phyloP scores from a whole-genome alignment of 2,888 invertebrate genomes.

The Cryptocephalus primarius region DNA sequence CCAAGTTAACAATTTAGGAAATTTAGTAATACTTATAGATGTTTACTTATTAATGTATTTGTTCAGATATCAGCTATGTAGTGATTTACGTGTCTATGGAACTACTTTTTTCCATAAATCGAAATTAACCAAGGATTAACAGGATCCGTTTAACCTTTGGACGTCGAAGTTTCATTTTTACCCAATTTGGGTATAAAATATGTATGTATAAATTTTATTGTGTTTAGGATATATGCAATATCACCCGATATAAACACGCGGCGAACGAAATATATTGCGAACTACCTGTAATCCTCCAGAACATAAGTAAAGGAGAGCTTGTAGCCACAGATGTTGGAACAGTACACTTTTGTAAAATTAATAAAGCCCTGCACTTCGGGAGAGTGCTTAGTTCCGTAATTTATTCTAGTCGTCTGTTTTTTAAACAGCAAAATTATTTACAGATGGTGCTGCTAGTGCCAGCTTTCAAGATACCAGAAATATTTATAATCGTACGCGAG shows the following conservation, averaged over 20 bases:
- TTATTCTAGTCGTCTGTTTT: constrained; percentile 15
- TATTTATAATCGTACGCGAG: background rate
- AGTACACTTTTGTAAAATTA: constrained; percentile 17
- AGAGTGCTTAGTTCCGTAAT: constrained; percentile 14
- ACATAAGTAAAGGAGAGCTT: constrained; percentile 1
- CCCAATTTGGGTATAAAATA: too few species aligned
- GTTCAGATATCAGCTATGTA: too few species aligned
- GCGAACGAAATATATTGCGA: background rate
- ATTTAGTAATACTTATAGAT: too few species aligned
- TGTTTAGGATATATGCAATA: too few species aligned
- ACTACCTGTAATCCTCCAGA: constrained; percentile 3
- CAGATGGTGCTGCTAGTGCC: constrained; percentile 10
- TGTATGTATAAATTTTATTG: too few species aligned
- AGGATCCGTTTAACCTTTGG: too few species aligned
- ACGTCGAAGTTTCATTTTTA: too few species aligned
- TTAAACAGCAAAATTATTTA: constrained; percentile 14
- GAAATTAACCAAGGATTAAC: too few species aligned
- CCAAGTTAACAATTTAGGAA: too few species aligned
- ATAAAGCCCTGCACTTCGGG: constrained; percentile 13
- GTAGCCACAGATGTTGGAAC: constrained; percentile 16
- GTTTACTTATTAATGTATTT: too few species aligned
- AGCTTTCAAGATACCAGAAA: background rate
- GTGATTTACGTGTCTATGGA: too few species aligned
- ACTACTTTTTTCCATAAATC: too few species aligned
- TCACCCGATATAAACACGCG: background rate